A percentile compares a stretch with the other conserved stretches of the same genome.
phyloP scores from a whole-genome alignment of 2,113 vertebrate genomes.

The Zeus faber region DNA sequence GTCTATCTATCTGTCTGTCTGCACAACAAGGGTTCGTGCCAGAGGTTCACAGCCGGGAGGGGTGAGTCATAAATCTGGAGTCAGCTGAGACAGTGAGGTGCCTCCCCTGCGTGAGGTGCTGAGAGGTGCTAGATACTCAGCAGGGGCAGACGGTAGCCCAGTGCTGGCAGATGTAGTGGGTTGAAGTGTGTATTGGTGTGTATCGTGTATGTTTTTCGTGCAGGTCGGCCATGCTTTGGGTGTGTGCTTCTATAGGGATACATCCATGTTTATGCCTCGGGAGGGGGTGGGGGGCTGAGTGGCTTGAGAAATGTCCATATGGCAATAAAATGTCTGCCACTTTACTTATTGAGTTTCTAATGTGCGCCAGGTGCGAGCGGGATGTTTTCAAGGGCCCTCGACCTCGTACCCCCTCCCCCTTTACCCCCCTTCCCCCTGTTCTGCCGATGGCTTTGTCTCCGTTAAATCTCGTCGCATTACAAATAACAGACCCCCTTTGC shows the following conservation, averaged over 20 bases:
- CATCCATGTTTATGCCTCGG: slow-evolving; percentile 32
- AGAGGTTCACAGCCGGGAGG: slow-evolving; percentile 29
- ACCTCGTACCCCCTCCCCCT: slow-evolving; percentile 16
- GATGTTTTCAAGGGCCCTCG: slow-evolving; percentile 35
- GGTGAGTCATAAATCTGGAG: slow-evolving; percentile 63
- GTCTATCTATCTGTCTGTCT: slow-evolving; percentile 39
- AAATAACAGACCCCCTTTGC: slow-evolving; percentile 22
- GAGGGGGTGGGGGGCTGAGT: slow-evolving; percentile 53
- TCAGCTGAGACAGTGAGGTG: slow-evolving; percentile 37
- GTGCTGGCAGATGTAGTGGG: slow-evolving; percentile 28
- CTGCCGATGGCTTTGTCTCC: slow-evolving; percentile 21
- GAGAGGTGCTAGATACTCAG: slow-evolving; percentile 34
- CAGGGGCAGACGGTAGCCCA: slow-evolving; percentile 45
- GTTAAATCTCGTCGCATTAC: slow-evolving; percentile 16
- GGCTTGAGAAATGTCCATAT: slow-evolving; percentile 75
- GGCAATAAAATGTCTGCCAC: slow-evolving; percentile 79
- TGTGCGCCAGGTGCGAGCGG: slow-evolving; percentile 69
- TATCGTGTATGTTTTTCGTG: slow-evolving; percentile 10
- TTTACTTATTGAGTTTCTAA: slow-evolving; percentile 79
- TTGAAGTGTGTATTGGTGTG: slow-evolving; percentile 20
- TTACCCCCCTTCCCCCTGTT: neutral
- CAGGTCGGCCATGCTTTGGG: neutral
- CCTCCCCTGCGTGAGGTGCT: slow-evolving; percentile 29
- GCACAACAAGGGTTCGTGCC: slow-evolving; percentile 24
- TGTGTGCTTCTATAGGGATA: neutral